A percentile compares a stretch with the other conserved stretches of the same genome.
These are phyloP conservation scores for Micropoecilia bifurca DNA, from an alignment of 2,797 vertebrate genomes.

Conservation along the genomic window DNA sequence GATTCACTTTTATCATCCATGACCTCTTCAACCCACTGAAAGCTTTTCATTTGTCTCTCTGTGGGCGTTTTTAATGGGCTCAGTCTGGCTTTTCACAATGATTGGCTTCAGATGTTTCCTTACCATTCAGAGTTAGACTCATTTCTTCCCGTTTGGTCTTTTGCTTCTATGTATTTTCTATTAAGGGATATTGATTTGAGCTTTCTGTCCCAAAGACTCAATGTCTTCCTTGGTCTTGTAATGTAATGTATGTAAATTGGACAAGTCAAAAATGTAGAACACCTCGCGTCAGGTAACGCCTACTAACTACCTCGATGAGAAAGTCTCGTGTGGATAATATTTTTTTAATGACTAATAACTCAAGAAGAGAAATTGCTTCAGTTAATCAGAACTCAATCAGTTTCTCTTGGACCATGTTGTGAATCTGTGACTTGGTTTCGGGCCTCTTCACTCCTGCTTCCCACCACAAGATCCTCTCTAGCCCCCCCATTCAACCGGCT, in stretches of 20 bases:
- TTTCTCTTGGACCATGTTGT: background rate
- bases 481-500: too few species aligned
- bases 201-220: background rate
- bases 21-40: background rate
- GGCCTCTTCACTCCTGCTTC: too few species aligned
- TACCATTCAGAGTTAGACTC: background rate
- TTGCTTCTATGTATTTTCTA: background rate
- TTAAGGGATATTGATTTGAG: background rate
- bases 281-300: background rate
- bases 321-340: background rate
- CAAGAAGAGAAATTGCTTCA: too few species aligned
- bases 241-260: background rate
- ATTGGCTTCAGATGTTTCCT: background rate
- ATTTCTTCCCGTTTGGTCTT: background rate
- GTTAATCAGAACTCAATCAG: too few species aligned
- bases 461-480: too few species aligned
- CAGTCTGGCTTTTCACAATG: background rate
- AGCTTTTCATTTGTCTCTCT: background rate
- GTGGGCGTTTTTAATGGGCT: background rate
- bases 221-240: background rate
- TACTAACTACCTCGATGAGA: background rate
- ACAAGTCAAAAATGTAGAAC: background rate
- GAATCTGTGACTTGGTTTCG: too few species aligned
- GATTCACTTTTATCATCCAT: background rate
- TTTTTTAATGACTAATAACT: too few species aligned